Percentiles rank a stretch among this genome's conserved stretches.
Evolutionary conservation across 2,113 vertebrate genomes (phyloP).

Genomic region (Dicaeum eximium): DNA sequence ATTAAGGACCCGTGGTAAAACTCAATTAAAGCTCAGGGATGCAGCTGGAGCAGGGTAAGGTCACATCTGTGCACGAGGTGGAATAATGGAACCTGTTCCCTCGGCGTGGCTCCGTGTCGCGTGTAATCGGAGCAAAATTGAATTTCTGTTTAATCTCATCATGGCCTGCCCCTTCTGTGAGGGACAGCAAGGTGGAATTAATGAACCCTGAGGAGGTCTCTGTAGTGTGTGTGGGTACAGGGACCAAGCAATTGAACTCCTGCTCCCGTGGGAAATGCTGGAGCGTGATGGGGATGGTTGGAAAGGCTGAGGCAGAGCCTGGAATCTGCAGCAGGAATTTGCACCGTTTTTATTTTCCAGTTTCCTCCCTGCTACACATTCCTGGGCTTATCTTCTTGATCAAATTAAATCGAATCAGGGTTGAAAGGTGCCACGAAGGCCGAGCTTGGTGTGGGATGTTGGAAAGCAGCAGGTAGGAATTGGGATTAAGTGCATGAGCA

Average conservation of each 20-base stretch:
- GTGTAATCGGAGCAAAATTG: not conserved
- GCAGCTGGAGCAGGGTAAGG: not conserved
- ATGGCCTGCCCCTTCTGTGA: not conserved
- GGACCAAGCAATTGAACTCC: not conserved
- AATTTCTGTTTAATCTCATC: not conserved
- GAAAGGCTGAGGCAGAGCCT: not conserved
- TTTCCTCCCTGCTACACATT: not conserved
- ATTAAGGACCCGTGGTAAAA: conserved; percentile 31
- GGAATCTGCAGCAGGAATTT: not conserved
- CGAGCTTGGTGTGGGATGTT: not conserved
- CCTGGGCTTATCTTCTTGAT: not conserved
- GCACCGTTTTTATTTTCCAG: rapidly evolving
- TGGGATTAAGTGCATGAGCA: not conserved
- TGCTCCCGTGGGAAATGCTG: not conserved
- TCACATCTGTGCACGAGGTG: not conserved
- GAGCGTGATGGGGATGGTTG: not conserved
- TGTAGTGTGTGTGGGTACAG: not conserved
- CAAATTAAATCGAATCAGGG: not conserved
- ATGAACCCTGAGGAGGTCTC: not conserved
- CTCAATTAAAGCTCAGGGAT: not conserved
- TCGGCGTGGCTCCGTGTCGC: not conserved
- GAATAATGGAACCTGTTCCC: not conserved
- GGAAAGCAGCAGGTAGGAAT: not conserved
- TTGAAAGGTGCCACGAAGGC: conserved; percentile 21
- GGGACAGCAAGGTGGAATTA: not conserved